Conservation (phyloP, 2,888 invertebrate genomes). For the Galeopsomyia nigrocyanea region DNA sequence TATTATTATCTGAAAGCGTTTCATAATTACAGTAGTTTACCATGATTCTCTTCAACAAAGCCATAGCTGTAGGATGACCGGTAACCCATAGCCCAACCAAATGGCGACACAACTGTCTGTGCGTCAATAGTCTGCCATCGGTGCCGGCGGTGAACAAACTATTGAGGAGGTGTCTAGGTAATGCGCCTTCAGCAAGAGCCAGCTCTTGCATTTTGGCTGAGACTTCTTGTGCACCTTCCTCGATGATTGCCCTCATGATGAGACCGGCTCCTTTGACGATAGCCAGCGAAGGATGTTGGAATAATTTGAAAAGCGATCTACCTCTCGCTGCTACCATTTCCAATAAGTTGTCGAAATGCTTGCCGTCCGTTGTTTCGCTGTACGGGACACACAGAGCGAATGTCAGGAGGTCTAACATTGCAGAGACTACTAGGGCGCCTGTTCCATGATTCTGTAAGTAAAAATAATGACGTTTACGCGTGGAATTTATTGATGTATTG, state of each 20-base stretch:
- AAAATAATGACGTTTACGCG: conserved; percentile 7
- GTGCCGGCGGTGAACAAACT: conserved; percentile 87
- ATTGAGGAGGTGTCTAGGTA: conserved; percentile 91
- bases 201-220: conserved; percentile 95
- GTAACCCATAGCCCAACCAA: conserved; percentile 96
- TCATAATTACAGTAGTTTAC: conserved; percentile 69
- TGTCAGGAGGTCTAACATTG: conserved; percentile 98
- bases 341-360: conserved; percentile 92
- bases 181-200: conserved; percentile 95
- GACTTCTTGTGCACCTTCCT: conserved; percentile 94
- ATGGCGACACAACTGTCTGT: conserved; percentile 93
- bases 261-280: conserved; percentile 98
- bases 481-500: conserved; percentile 3
- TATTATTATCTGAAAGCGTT: too few species aligned
- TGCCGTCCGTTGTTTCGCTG: conserved; percentile 98
- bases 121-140: conserved; percentile 86
- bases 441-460: conserved; percentile 85
- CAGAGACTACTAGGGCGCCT: conserved; percentile 95
- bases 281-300: conserved; percentile 96
- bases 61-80: conserved; percentile 92
- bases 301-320: conserved; percentile 90
- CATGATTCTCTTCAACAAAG: conserved; percentile 87
- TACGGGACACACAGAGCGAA: conserved; percentile 98
- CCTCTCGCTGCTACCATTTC: conserved; percentile 96
- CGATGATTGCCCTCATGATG: conserved; percentile 96